A percentile compares a stretch with the other conserved stretches of the same genome.
Evolutionary conservation across 2,113 vertebrate species (phyloP).

Genomic region (Brevimyrus niger): DNA sequence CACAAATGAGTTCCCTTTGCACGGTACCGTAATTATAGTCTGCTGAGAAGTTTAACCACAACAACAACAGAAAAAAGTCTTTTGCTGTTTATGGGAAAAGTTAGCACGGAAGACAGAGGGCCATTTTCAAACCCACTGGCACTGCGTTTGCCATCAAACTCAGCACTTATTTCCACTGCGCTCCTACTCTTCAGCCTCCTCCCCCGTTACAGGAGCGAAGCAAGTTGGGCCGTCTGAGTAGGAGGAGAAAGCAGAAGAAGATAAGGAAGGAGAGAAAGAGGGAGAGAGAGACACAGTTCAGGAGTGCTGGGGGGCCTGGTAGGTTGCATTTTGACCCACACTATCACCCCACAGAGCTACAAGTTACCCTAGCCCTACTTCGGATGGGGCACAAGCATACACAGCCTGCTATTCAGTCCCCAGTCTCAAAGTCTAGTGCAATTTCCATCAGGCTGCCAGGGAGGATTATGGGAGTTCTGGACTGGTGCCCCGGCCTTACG

Average conservation of each 20-base stretch:
- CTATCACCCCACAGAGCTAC: constrained; percentile 31
- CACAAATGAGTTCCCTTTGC: not conserved
- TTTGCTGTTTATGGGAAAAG: not conserved
- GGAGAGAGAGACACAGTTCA: not conserved
- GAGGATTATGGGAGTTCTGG: not conserved
- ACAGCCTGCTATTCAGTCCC: not conserved
- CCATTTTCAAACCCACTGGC: too few relatives aligned
- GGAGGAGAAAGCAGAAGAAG: not conserved
- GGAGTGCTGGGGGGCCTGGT: not conserved
- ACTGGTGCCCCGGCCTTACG: not conserved
- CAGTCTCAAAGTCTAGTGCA: not conserved
- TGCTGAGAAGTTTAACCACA: not conserved
- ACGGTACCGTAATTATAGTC: not conserved
- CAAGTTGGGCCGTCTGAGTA: not conserved
- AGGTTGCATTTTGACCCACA: constrained; percentile 32
- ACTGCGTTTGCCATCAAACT: not conserved
- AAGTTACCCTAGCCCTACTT: not conserved
- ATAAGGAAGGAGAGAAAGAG: not conserved
- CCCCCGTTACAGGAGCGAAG: not conserved
- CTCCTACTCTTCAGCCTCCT: not conserved
- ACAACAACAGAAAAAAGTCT: not conserved
- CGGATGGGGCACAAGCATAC: not conserved
- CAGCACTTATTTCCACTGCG: not conserved
- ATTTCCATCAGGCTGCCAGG: not conserved
- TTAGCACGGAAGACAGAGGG: not conserved